Percentiles rank a stretch among this genome's conserved stretches.
Conservation (phyloP, 1,140 invertebrate species). For the Littorina saxatilis region DNA sequence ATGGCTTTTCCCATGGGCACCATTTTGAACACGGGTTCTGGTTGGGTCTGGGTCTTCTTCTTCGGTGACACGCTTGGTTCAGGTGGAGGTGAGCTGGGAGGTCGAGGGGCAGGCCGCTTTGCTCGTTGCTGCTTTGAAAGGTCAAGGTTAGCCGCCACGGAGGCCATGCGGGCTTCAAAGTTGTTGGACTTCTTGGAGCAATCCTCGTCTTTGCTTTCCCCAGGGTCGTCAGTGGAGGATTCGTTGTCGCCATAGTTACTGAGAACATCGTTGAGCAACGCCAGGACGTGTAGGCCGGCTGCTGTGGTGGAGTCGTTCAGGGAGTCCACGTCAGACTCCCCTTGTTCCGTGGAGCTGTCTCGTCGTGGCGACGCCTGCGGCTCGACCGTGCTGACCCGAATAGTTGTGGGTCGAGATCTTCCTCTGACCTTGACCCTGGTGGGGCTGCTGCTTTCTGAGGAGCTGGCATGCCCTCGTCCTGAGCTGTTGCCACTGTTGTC, state of each 20-base stretch:
- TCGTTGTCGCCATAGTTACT: slow-evolving; percentile 59
- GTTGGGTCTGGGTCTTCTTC: slow-evolving; percentile 43
- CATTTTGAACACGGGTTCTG: slow-evolving; percentile 67
- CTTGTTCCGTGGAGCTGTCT: neutral
- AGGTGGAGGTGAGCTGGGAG: slow-evolving; percentile 63
- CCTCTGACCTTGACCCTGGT: neutral
- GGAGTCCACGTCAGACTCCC: neutral
- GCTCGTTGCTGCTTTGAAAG: slow-evolving; percentile 56
- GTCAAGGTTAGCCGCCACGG: slow-evolving; percentile 61
- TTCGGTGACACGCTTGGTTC: slow-evolving; percentile 46
- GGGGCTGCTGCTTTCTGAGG: slow-evolving; percentile 32
- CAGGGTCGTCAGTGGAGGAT: slow-evolving; percentile 43
- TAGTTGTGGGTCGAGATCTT: neutral
- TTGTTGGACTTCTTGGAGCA: slow-evolving; percentile 47
- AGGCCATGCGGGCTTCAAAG: slow-evolving; percentile 66
- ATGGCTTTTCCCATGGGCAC: slow-evolving; percentile 62
- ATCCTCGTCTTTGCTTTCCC: neutral
- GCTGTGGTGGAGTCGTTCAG: slow-evolving; percentile 38
- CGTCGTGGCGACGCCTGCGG: neutral
- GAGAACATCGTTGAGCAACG: slow-evolving; percentile 66
- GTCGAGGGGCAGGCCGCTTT: slow-evolving; percentile 64
- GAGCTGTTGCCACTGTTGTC: slow-evolving; percentile 27
- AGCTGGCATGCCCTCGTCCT: slow-evolving; percentile 6
- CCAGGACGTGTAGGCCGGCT: slow-evolving; percentile 62
- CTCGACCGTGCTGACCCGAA: neutral